Evolutionary conservation across 2,797 vertebrate species (phyloP).

Genomic region (Spizella passerina): DNA sequence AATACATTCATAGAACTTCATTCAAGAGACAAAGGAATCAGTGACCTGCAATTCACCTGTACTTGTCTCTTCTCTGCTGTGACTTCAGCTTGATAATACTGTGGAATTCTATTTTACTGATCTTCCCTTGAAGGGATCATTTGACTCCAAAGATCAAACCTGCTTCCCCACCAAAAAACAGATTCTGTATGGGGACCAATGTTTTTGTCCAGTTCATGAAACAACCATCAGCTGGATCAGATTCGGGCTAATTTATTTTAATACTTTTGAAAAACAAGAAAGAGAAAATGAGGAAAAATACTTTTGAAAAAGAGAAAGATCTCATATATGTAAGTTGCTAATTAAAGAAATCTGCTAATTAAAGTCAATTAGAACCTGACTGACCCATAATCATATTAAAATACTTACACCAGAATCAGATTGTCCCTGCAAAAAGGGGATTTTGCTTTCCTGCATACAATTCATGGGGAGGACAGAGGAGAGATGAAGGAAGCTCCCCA

Average conservation of each 20-base stretch:
- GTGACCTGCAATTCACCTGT: neutral
- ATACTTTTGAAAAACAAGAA: neutral
- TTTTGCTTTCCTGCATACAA: neutral
- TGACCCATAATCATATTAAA: neutral
- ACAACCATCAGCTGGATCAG: neutral
- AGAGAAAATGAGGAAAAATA: neutral
- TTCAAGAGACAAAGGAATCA: neutral
- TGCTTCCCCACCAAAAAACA: neutral
- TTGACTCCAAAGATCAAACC: conserved; percentile 1
- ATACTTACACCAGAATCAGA: neutral
- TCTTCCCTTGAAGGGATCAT: neutral
- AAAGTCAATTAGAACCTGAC: neutral
- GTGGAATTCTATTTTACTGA: conserved; percentile 2
- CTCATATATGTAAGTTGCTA: neutral
- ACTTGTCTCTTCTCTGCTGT: neutral
- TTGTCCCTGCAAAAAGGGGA: neutral
- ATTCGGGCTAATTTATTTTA: neutral
- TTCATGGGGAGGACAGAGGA: neutral
- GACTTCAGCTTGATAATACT: neutral
- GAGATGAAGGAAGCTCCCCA: neutral
- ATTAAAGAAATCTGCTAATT: neutral
- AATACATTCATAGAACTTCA: neutral
- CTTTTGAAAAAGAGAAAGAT: neutral
- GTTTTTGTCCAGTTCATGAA: neutral
- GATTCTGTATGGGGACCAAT: neutral